Evolutionary conservation across 2,888 invertebrate genomes (phyloP).

Genomic region (Alsophila aescularia): DNA sequence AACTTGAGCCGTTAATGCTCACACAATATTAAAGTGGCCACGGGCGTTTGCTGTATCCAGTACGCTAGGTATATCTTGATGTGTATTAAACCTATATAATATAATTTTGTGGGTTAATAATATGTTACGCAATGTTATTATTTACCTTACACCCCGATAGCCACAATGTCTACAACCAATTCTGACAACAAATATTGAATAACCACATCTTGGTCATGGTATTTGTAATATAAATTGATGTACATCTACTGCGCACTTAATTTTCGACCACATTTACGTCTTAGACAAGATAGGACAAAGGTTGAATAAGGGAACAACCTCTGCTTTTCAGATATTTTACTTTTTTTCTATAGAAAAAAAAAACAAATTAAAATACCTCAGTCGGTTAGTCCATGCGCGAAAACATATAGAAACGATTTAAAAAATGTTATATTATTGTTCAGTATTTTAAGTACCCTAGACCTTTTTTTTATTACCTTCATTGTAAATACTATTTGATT

Average conservation of each 20-base stretch:
- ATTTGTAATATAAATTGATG: neutral
- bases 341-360: too few relatives aligned
- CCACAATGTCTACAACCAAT: neutral
- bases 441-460: too few relatives aligned
- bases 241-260: neutral
- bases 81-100: neutral
- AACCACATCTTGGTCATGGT: neutral
- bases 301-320: too few relatives aligned
- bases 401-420: too few relatives aligned
- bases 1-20: conserved; percentile 60
- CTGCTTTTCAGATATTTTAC: too few relatives aligned
- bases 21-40: conserved; percentile 48
- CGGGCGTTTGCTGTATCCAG: conserved; percentile 6
- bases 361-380: too few relatives aligned
- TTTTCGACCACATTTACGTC: neutral
- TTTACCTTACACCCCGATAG: neutral
- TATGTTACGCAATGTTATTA: neutral
- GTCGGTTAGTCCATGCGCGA: too few relatives aligned
- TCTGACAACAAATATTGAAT: neutral
- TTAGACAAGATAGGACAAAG: neutral
- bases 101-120: neutral
- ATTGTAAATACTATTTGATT: too few relatives aligned
- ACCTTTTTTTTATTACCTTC: too few relatives aligned
- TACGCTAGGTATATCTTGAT: neutral
- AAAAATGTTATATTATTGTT: too few relatives aligned